phyloP scores from a whole-genome alignment of 2,113 vertebrate genomes.

The Prunella himalayana region DNA sequence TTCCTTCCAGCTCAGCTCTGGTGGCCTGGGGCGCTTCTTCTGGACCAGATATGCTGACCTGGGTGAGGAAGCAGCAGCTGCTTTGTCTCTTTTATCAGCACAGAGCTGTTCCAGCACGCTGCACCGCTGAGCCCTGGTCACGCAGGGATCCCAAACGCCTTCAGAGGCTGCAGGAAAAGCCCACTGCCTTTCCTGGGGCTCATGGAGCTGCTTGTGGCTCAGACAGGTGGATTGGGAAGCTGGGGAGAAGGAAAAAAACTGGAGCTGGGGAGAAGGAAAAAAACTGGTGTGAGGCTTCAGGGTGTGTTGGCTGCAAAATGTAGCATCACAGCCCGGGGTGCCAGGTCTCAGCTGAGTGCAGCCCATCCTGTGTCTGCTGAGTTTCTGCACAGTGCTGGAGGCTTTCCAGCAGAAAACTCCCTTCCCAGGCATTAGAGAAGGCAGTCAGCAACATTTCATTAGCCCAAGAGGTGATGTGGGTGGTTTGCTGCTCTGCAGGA shows the following conservation, averaged over 20 bases:
- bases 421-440: neutral
- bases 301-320: neutral
- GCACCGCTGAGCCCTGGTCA: neutral
- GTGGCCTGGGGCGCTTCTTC: slow-evolving; percentile 77
- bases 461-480: neutral
- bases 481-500: neutral
- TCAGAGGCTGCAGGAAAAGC: neutral
- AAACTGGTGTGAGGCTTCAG: neutral
- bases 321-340: neutral
- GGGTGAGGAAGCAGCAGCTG: slow-evolving; percentile 74
- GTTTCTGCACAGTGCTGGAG: neutral
- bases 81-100: neutral
- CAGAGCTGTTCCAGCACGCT: neutral
- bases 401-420: neutral
- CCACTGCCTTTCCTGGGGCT: neutral
- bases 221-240: neutral
- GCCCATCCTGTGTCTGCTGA: neutral
- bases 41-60: slow-evolving; percentile 91
- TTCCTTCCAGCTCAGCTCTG: slow-evolving; percentile 77
- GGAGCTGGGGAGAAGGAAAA: neutral
- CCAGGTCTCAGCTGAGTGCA: neutral
- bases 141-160: neutral
- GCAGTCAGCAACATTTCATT: neutral
- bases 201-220: neutral
- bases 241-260: neutral